Percentiles rank a stretch among this genome's conserved stretches.
Conservation (phyloP, 2,888 invertebrate species). For the Metacarcinus magister region DNA sequence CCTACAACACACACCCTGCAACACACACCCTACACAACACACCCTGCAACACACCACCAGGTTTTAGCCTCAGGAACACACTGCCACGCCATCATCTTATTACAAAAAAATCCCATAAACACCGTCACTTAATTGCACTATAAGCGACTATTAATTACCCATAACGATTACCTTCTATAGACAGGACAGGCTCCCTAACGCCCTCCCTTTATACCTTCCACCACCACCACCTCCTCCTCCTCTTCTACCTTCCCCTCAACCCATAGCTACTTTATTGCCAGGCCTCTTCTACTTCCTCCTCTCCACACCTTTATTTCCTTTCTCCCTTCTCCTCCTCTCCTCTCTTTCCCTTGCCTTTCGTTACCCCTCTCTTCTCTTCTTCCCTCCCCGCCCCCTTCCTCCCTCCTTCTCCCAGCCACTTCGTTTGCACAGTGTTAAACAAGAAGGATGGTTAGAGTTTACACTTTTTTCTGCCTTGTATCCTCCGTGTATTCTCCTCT, state of each 20-base stretch:
- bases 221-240: background rate
- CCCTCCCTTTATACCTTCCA: background rate
- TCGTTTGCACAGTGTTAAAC: conserved; percentile 26
- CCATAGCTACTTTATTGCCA: background rate
- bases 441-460: conserved; percentile 1
- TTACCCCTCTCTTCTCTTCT: too few relatives aligned
- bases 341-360: background rate
- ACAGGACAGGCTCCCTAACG: background rate
- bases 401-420: background rate
- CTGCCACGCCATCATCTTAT: background rate
- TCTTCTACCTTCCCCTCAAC: background rate
- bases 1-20: background rate
- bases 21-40: background rate
- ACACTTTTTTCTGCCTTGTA: background rate
- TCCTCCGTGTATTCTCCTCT: background rate
- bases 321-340: too few relatives aligned
- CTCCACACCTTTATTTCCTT: background rate
- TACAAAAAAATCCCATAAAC: background rate
- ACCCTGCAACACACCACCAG: background rate
- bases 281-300: background rate
- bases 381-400: background rate
- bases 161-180: background rate
- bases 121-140: background rate
- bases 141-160: conserved; percentile 18
- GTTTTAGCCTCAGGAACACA: background rate